Evolutionary conservation across 1,140 invertebrate species (phyloP), one percentile per base, ranked within the genome.

Genomic region (Leptestheria dahalacensis): DNA sequence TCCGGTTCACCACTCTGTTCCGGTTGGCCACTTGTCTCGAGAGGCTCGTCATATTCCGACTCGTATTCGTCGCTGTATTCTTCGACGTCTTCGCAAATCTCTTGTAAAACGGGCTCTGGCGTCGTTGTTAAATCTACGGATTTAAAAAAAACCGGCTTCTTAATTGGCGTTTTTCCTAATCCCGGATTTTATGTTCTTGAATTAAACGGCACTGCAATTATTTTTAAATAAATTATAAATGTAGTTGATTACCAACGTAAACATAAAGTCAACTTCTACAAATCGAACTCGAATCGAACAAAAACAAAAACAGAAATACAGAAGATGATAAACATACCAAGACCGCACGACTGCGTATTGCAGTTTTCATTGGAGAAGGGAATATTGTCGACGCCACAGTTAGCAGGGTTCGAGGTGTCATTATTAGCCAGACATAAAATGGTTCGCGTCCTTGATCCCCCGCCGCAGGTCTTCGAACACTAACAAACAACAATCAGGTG

Each of bases 401-500:
- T 77, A 0, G 59, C 67, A 0, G 71, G 59, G 48, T 75, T 65
- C 1, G 81, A 79, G 10, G 79, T 79, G 48, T 74, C 74, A 28
- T 84, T 81, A 58, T 86, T 85, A 48, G 79, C 75, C 52, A 94
- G 71, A 67, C 91, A 96, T 60, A 93, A 72, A 0, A 91, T 81
- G 66, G 83, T 81, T 9, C 90, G 77, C 1, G 70, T 73, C 67
- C 80, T 82, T 50, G 78, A 77, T 10, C 91, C 91, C 10, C 87
- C 86, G 2, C 85, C 89, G 66, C 91, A 95, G 28, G 77, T 69
- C 66, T 86, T 86, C 1, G 83, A 81, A 64, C 89, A 92, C 78
- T 88, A 61, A 15, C 33, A 6, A 15, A 33, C 18, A 51, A 48
- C 50, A 1, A 15, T 56, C 33, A 24, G 3, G 46, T 18, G 41